Conservation (phyloP, 2,797 vertebrate genomes). For the Hoplostethus atlanticus region DNA sequence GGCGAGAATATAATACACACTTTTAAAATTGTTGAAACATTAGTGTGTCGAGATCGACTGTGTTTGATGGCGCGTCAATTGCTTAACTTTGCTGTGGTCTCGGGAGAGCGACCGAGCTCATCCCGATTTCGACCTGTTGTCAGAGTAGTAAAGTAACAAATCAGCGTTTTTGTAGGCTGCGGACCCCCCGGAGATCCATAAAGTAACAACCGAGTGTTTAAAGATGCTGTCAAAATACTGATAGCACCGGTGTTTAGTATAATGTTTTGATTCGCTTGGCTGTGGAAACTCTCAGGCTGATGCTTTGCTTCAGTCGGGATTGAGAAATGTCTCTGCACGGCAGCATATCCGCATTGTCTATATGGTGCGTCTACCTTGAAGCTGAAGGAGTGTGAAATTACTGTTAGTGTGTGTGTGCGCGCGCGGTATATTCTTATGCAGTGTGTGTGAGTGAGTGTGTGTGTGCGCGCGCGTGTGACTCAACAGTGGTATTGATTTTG, state of each 20-base stretch:
- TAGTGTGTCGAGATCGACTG: neutral
- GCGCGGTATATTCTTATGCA: slow-evolving; percentile 1
- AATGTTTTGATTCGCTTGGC: too few relatives aligned
- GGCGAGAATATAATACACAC: neutral
- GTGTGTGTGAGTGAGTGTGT: slow-evolving; percentile 6
- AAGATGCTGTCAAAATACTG: neutral
- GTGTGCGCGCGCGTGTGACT: slow-evolving; percentile 44
- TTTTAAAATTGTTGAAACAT: neutral
- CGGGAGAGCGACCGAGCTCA: neutral
- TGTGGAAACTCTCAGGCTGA: neutral
- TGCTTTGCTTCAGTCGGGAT: slow-evolving; percentile 20
- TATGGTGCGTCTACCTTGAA: slow-evolving; percentile 9
- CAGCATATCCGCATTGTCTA: slow-evolving; percentile 54
- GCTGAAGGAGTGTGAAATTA: slow-evolving; percentile 14
- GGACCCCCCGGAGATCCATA: neutral
- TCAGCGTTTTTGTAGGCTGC: neutral
- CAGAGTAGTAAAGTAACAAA: neutral
- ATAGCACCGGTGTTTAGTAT: slow-evolving; percentile 7
- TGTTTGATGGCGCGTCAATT: slow-evolving; percentile 25
- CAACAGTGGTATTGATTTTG: slow-evolving; percentile 67
- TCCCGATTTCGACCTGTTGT: slow-evolving; percentile 46
- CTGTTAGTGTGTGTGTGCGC: neutral
- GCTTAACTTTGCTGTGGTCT: slow-evolving; percentile 45
- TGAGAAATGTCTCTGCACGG: slow-evolving; percentile 19
- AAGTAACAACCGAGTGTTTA: neutral